Evolutionary conservation across 2,113 vertebrate genomes (phyloP).

Genomic region (Pandion haliaetus): DNA sequence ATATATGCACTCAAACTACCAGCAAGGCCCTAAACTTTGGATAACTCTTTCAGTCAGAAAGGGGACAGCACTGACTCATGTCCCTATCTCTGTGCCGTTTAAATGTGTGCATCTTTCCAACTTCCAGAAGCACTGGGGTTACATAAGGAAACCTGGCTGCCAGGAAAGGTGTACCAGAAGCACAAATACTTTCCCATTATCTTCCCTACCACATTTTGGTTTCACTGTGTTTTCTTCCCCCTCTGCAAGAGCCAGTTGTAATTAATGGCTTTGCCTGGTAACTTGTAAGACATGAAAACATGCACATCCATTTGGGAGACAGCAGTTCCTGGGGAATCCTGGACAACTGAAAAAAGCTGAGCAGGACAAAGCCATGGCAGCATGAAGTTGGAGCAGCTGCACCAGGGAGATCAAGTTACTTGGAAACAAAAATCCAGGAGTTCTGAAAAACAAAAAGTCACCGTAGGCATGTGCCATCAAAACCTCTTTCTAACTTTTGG

Average conservation of each 20-base stretch:
- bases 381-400: background rate
- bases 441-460: background rate
- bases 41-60: background rate
- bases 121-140: background rate
- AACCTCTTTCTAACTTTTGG: background rate
- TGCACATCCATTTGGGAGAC: background rate
- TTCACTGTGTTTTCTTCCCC: background rate
- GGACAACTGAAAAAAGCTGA: background rate
- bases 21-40: too few species aligned
- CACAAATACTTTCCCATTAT: background rate
- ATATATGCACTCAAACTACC: background rate
- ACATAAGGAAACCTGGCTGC: background rate
- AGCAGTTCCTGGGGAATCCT: background rate
- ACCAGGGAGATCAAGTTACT: background rate
- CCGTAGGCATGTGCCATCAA: background rate
- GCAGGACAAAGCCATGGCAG: background rate
- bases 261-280: background rate
- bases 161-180: background rate
- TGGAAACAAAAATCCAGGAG: background rate
- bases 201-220: background rate
- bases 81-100: background rate
- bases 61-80: too few species aligned
- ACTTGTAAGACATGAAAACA: background rate
- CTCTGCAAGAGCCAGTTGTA: background rate
- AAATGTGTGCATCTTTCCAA: background rate